These are phyloP conservation scores for Cryptocephalus primarius DNA, from an alignment of 2,888 invertebrate species.

Conservation along the genomic window DNA sequence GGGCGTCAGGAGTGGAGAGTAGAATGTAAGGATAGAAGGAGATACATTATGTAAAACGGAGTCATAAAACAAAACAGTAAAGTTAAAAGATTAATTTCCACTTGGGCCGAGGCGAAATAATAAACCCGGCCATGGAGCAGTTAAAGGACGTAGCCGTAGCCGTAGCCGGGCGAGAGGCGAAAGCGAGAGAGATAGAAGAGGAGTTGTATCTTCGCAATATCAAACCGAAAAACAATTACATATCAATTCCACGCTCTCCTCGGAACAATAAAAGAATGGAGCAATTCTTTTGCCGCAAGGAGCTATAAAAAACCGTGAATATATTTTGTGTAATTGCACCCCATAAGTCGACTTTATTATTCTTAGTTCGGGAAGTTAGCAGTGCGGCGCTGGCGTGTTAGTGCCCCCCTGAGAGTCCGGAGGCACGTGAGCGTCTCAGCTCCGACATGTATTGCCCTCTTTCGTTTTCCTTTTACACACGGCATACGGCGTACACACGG, in stretches of 20 bases:
- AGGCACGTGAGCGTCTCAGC: background rate
- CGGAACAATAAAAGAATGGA: conserved; percentile 39
- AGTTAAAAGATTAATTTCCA: conserved; percentile 13
- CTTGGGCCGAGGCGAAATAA: conserved; percentile 10
- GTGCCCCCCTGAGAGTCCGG: conserved; percentile 29
- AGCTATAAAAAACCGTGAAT: conserved; percentile 41
- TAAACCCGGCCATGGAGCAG: conserved; percentile 10
- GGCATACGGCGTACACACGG: background rate
- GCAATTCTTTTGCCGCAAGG: conserved; percentile 39
- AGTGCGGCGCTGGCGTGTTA: conserved; percentile 37
- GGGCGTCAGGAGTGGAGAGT: no score
- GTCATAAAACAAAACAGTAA: conserved; percentile 1
- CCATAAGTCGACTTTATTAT: conserved; percentile 41
- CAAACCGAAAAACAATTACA: conserved; percentile 37
- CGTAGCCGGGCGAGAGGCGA: conserved; percentile 1
- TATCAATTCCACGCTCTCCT: conserved; percentile 35
- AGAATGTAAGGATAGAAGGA: no score
- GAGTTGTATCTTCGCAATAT: conserved; percentile 23
- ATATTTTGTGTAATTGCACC: conserved; percentile 41
- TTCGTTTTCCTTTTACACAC: background rate
- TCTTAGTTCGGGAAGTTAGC: conserved; percentile 31
- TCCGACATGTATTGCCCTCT: background rate
- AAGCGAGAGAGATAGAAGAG: conserved; percentile 13
- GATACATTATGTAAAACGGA: background rate
- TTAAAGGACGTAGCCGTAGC: conserved; percentile 3